Percentiles rank a stretch among this genome's conserved stretches.
Conservation (phyloP, 2,797 vertebrate species). For the Macropodus opercularis region DNA sequence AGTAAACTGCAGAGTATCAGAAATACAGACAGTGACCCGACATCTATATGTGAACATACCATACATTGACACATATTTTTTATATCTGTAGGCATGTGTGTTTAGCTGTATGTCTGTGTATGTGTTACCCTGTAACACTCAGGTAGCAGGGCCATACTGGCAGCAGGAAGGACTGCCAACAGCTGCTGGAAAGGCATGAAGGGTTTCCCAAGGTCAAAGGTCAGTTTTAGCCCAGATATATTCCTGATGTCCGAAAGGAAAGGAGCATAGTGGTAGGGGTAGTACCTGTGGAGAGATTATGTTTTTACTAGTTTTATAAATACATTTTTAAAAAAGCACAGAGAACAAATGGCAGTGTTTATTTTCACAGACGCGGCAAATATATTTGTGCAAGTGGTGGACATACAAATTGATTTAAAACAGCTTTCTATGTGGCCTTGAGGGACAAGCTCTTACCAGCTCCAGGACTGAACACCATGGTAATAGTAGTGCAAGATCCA, state of each 20-base stretch:
- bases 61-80: neutral
- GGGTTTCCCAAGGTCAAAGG: conserved; percentile 91
- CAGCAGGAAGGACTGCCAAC: conserved; percentile 93
- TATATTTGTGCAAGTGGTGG: no score
- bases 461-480: conserved; percentile 98
- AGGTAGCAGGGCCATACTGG: conserved; percentile 93
- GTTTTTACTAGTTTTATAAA: conserved; percentile 5
- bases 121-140: conserved; percentile 88
- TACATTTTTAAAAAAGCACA: neutral
- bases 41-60: neutral
- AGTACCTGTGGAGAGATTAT: conserved; percentile 84
- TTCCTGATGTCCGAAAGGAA: conserved; percentile 95
- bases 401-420: no score
- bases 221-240: conserved; percentile 84
- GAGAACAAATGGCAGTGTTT: no score
- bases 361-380: no score
- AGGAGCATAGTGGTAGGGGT: conserved; percentile 96
- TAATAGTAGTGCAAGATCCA: conserved; percentile 99
- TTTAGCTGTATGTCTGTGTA: neutral
- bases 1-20: neutral
- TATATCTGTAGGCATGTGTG: neutral
- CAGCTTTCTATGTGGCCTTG: no score
- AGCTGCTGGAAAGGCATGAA: conserved; percentile 99
- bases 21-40: neutral
- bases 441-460: conserved; percentile 86